phyloP scores from a whole-genome alignment of 2,113 vertebrate species.

The Maccullochella peelii region DNA sequence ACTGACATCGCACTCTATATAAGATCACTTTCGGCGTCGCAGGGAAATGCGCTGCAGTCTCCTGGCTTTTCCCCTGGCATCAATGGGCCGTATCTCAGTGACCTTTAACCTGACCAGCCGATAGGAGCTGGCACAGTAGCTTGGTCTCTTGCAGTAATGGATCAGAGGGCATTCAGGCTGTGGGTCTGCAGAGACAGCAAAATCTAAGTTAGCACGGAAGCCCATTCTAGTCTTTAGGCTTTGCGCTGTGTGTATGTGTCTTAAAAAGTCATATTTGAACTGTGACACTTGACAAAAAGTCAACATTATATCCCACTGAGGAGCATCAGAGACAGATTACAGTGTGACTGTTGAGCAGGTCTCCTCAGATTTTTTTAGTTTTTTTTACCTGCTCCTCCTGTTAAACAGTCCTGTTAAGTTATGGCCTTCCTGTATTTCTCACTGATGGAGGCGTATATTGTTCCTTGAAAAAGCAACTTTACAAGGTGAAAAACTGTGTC shows the following conservation, averaged over 20 bases:
- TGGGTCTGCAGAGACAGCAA: conserved; percentile 26
- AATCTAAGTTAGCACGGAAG: neutral
- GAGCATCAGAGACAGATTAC: neutral
- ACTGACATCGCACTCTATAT: neutral
- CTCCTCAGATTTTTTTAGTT: neutral
- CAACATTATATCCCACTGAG: neutral
- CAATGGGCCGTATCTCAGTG: conserved; percentile 82
- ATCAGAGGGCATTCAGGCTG: conserved; percentile 55
- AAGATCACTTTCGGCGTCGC: conserved; percentile 83
- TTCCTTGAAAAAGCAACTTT: neutral
- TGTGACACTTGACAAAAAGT: neutral
- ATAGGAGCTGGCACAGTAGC: conserved; percentile 83
- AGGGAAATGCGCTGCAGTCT: conserved; percentile 92
- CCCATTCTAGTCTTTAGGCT: neutral
- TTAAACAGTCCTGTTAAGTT: neutral
- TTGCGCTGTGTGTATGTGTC: neutral
- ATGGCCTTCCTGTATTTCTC: neutral
- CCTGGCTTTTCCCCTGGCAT: conserved; percentile 89
- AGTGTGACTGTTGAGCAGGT: neutral
- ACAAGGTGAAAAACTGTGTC: neutral
- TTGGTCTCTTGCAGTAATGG: conserved; percentile 84
- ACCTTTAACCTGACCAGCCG: conserved; percentile 76
- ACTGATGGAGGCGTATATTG: neutral
- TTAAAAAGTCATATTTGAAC: neutral
- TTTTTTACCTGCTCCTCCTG: neutral